A percentile compares a stretch with the other conserved stretches of the same genome.
phyloP scores from a whole-genome alignment of 35 echinoderm and acorn worm species.

The Chiridota heheva region DNA sequence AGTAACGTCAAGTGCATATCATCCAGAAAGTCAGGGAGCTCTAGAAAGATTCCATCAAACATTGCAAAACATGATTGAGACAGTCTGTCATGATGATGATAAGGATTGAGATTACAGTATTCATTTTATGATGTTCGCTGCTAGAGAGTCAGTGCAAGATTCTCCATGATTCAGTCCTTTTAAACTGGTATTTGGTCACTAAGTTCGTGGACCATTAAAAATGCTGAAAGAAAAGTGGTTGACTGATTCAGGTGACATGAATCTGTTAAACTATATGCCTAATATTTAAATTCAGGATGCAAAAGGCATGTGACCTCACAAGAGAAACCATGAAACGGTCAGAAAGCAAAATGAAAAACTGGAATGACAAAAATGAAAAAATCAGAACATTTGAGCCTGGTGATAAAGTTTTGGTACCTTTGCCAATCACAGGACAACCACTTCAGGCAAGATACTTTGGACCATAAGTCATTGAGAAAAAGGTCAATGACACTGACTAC shows the following conservation, averaged over 20 bases:
- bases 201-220: slow-evolving; percentile 71
- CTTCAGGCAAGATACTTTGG: slow-evolving; percentile 3
- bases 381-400: too few relatives aligned
- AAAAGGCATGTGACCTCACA: too few relatives aligned
- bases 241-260: slow-evolving; percentile 5
- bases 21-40: slow-evolving; percentile 61
- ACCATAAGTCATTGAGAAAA: background rate
- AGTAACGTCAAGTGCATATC: slow-evolving; percentile 53
- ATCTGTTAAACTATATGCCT: slow-evolving; percentile 68
- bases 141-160: slow-evolving; percentile 38
- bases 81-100: slow-evolving; percentile 50
- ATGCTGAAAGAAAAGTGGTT: slow-evolving; percentile 67
- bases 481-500: slow-evolving; percentile 7
- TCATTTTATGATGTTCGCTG: slow-evolving; percentile 56
- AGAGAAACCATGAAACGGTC: too few relatives aligned
- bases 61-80: slow-evolving; percentile 69
- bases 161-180: slow-evolving; percentile 68
- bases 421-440: background rate
- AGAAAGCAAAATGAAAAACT: too few relatives aligned
- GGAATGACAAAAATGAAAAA: too few relatives aligned
- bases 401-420: too few relatives aligned
- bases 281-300: too few relatives aligned
- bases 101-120: slow-evolving; percentile 69
- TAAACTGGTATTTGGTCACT: slow-evolving; percentile 67
- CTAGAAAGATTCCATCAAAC: slow-evolving; percentile 70